Percentiles rank a stretch among this genome's conserved stretches.
Evolutionary conservation across 35 echinoderm and acorn worm species (phyloP).

Genomic region (Hemicentrotus pulcherrimus): DNA sequence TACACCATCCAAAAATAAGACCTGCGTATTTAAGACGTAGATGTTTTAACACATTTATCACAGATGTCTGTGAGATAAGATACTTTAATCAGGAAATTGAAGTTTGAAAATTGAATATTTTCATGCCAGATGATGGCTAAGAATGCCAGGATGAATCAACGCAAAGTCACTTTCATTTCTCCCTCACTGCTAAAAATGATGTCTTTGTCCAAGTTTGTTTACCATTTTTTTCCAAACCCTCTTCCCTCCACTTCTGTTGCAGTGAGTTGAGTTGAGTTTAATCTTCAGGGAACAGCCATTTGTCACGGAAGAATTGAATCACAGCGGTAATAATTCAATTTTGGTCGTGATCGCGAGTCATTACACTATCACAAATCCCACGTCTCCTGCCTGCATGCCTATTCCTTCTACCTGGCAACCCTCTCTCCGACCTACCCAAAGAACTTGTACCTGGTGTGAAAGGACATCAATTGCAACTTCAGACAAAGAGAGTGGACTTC

Average conservation of each 20-base stretch:
- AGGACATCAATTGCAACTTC: not conserved
- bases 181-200: not conserved
- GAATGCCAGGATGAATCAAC: not conserved
- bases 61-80: conserved; percentile 8
- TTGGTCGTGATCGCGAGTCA: conserved; percentile 19
- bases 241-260: not conserved
- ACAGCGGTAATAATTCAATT: conserved; percentile 46
- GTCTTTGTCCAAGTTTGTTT: conserved; percentile 26
- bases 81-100: not conserved
- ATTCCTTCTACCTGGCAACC: not conserved
- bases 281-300: conserved; percentile 49
- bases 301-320: conserved; percentile 53
- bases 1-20: not conserved
- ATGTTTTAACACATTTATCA: not conserved
- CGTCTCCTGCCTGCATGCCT: not conserved
- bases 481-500: not conserved
- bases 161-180: not conserved
- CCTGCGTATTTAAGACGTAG: not conserved
- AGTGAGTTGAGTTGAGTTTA: not conserved
- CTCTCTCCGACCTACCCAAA: not conserved
- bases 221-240: not conserved
- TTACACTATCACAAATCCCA: conserved; percentile 27
- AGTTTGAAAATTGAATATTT: not conserved
- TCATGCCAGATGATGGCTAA: not conserved
- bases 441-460: not conserved